Evolutionary conservation across 2,797 vertebrate species (phyloP), one percentile per base, ranked within the genome.

Genomic region (Crypturellus tataupa): DNA sequence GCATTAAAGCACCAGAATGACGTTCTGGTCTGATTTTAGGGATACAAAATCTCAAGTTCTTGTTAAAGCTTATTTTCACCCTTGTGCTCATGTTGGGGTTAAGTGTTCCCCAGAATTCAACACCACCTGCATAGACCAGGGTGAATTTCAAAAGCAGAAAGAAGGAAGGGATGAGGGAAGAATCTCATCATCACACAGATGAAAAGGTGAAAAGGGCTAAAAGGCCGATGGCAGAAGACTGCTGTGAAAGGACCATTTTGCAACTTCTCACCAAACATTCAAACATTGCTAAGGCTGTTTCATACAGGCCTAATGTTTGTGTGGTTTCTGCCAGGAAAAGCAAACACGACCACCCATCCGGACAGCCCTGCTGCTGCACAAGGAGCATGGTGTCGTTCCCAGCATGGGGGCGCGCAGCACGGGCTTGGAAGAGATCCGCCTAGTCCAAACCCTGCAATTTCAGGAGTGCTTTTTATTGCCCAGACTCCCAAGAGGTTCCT

Each of bases 271-370:
- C 27, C 24, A 21, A 68, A n/a, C 39, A 63, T 29, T 47, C 58
- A 63, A 58, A 65, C n/a, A 58, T 0, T 12, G 44, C 84, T 92
- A 62, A n/a, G n/a, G 53, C 0, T 1, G 33, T 49, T 92, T 62
- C 47, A 35, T 12, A 14, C 0, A 85, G 72, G 81, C 49, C 69
- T 29, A 1, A 2, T 35, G 53, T 89, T 80, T 85, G 4, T 62
- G 29, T 1, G 46, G 86, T 71, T 33, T 0, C 25, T 77, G 93
- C 95, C 94, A 94, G 86, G 59, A 80, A 73, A 95, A 94, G 89
- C 72, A 95, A 60, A 92, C 88, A 75, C 0, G 65, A 81, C 90
- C 95, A 95, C 93, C 93, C 95, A 93, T 53, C 3, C 21, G 24
- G 63, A 65, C 2, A 27, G 58, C 70, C 46, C 70, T 4, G 51